These are phyloP conservation scores for Formica aserva DNA, from an alignment of 2,888 invertebrate genomes.

Conservation along the genomic window DNA sequence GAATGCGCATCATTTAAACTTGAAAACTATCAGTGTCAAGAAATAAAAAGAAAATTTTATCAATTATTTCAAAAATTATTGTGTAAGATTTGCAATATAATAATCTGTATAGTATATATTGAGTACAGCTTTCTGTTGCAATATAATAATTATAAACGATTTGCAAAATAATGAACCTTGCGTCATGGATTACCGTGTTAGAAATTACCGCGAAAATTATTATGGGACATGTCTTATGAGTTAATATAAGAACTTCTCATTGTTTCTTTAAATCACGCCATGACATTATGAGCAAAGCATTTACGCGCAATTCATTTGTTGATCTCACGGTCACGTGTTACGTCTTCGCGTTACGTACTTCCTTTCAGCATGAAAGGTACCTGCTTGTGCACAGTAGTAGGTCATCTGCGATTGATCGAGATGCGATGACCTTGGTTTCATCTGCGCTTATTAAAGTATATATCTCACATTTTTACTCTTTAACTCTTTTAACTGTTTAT, in stretches of 20 bases:
- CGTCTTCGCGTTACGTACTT: slow-evolving; percentile 73
- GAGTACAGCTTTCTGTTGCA: not conserved
- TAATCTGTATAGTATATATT: not conserved
- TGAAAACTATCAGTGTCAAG: not conserved
- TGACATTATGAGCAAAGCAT: slow-evolving; percentile 53
- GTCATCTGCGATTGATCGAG: slow-evolving; percentile 66
- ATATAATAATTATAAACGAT: slow-evolving; percentile 23
- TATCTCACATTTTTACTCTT: slow-evolving; percentile 12
- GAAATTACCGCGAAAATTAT: slow-evolving; percentile 24
- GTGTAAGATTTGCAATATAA: not conserved
- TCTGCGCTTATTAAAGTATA: slow-evolving; percentile 1
- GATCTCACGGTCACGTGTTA: slow-evolving; percentile 74
- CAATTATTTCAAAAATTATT: not conserved
- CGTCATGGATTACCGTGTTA: not conserved
- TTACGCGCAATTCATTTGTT: slow-evolving; percentile 72
- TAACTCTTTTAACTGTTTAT: not conserved
- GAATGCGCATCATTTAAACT: not conserved
- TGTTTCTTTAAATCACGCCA: slow-evolving; percentile 62
- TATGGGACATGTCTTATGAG: slow-evolving; percentile 1
- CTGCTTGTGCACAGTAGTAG: slow-evolving; percentile 65
- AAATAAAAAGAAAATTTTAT: not conserved
- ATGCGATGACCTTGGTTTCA: slow-evolving; percentile 61
- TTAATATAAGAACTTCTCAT: slow-evolving; percentile 42
- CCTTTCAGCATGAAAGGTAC: slow-evolving; percentile 62
- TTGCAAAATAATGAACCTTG: not conserved